Conservation (phyloP, 2,113 vertebrate genomes). For the Chionis minor region DNA sequence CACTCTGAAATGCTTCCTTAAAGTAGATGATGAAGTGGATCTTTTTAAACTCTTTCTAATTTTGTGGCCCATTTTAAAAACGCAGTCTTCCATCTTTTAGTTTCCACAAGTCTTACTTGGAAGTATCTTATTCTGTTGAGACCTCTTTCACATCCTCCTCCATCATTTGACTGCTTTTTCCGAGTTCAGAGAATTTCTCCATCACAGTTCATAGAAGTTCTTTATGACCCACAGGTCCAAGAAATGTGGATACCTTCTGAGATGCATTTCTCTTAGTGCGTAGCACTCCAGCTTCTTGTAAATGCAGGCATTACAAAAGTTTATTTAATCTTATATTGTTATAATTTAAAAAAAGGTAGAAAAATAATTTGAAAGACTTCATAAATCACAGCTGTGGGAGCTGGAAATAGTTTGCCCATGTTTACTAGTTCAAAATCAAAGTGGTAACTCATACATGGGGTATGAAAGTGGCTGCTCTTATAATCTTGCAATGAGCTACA, state of each 20-base stretch:
- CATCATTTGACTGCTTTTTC: background rate
- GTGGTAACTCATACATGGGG: background rate
- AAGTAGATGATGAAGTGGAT: background rate
- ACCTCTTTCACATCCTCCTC: background rate
- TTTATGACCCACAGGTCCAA: background rate
- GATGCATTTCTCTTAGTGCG: background rate
- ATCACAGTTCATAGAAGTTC: background rate
- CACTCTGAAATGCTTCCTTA: background rate
- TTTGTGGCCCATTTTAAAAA: background rate
- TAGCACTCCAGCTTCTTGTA: background rate
- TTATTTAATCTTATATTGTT: background rate
- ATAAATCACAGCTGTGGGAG: background rate
- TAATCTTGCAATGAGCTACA: background rate
- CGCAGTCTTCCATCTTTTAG: background rate
- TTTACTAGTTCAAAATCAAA: background rate
- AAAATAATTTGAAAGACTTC: background rate
- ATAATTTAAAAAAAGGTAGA: background rate
- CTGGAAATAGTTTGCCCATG: background rate
- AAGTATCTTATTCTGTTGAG: background rate
- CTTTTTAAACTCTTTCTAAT: background rate
- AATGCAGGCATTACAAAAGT: background rate
- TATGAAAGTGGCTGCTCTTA: background rate
- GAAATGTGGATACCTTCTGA: background rate
- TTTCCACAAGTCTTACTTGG: background rate
- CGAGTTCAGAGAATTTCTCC: background rate